A percentile compares a stretch with the other conserved stretches of the same genome.
phyloP scores from a whole-genome alignment of 1,140 invertebrate genomes.

The Globodera rostochiensis region DNA sequence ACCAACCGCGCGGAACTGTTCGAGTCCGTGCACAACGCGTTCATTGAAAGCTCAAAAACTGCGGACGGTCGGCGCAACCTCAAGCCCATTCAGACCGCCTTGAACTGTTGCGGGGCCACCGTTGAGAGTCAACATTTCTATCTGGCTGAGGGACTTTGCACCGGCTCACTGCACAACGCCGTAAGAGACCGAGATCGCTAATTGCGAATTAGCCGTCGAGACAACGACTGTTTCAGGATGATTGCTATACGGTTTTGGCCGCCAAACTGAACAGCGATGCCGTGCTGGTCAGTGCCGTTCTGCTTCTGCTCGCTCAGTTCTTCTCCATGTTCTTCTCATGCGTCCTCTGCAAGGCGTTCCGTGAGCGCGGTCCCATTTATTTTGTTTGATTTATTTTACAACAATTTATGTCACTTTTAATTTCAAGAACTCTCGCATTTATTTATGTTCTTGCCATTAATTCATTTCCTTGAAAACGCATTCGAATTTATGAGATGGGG shows the following conservation, averaged over 20 bases:
- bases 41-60: constrained; percentile 47
- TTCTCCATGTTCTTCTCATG: constrained; percentile 61
- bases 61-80: constrained; percentile 54
- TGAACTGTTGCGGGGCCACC: constrained; percentile 63
- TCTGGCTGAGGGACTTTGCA: constrained; percentile 45
- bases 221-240: constrained; percentile 33
- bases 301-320: constrained; percentile 56
- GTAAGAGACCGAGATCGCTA: background rate
- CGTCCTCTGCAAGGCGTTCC: constrained; percentile 56
- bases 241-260: constrained; percentile 53
- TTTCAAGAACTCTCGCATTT: too few species aligned
- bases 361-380: constrained; percentile 58
- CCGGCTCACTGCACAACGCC: constrained; percentile 18
- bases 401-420: constrained; percentile 16
- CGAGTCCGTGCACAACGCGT: constrained; percentile 35
- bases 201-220: too few species aligned
- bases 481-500: too few species aligned
- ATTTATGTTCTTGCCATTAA: too few species aligned
- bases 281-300: constrained; percentile 50
- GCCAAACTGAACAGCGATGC: constrained; percentile 54
- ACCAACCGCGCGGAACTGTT: constrained; percentile 49
- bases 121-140: constrained; percentile 41
- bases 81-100: constrained; percentile 54
- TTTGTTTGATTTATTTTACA: constrained; percentile 42
- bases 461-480: too few species aligned